Conservation (phyloP, 1,140 invertebrate species). For the Drosophila persimilis region DNA sequence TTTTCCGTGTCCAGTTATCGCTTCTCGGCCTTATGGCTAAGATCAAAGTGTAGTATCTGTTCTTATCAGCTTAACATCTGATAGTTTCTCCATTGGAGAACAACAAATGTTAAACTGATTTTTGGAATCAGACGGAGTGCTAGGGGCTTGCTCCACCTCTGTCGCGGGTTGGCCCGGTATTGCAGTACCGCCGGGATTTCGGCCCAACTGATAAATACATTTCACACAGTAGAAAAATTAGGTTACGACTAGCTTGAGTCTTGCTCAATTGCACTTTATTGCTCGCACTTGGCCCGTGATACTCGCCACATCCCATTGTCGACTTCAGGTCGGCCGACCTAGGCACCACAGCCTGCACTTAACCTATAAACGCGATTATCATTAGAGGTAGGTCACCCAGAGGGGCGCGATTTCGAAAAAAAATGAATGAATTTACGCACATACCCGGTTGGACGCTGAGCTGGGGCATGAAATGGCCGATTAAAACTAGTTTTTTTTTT, state of each 20-base stretch:
- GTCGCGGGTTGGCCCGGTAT: conserved; percentile 75
- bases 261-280: conserved; percentile 53
- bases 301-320: conserved; percentile 1
- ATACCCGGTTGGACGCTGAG: conserved; percentile 14
- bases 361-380: conserved; percentile 42
- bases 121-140: conserved; percentile 44
- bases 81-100: conserved; percentile 60
- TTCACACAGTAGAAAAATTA: not conserved
- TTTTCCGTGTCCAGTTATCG: conserved; percentile 44
- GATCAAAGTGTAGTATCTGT: conserved; percentile 86
- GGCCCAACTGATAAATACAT: conserved; percentile 48
- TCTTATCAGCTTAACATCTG: conserved; percentile 77
- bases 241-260: not conserved
- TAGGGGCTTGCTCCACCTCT: conserved; percentile 61
- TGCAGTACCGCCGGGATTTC: conserved; percentile 84
- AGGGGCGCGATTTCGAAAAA: conserved; percentile 28
- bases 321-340: conserved; percentile 41
- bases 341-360: conserved; percentile 26
- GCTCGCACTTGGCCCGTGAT: conserved; percentile 14
- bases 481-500: conserved; percentile 43
- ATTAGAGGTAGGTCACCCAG: conserved; percentile 23
- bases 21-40: conserved; percentile 84
- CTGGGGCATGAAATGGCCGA: conserved; percentile 59
- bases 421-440: conserved; percentile 36
- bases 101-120: conserved; percentile 59